Percentiles rank a stretch among this genome's conserved stretches.
Evolutionary conservation across 2,113 vertebrate genomes (phyloP).

Genomic region (Triplophysa rosa): DNA sequence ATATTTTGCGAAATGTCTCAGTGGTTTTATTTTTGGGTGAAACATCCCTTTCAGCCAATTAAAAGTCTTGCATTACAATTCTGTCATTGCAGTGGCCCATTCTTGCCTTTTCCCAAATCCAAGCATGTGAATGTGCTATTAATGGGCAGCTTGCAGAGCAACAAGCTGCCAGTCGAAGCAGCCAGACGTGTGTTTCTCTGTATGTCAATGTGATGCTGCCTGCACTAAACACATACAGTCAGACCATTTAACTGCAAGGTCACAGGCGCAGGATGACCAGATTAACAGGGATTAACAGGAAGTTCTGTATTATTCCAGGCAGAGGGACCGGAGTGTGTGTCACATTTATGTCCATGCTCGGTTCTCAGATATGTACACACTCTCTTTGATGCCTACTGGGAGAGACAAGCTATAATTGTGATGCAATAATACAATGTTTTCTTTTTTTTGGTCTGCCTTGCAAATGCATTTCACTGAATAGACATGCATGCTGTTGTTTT

Average conservation of each 20-base stretch:
- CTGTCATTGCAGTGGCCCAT: background rate
- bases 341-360: background rate
- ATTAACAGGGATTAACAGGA: slow-evolving; percentile 57
- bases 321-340: slow-evolving; percentile 18
- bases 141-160: slow-evolving; percentile 38
- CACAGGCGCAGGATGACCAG: slow-evolving; percentile 43
- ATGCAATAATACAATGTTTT: background rate
- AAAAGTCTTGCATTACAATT: background rate
- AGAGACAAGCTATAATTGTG: background rate
- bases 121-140: slow-evolving; percentile 25
- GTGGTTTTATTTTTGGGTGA: too few species aligned
- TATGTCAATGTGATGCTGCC: slow-evolving; percentile 26
- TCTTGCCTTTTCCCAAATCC: slow-evolving; percentile 24
- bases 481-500: too few species aligned
- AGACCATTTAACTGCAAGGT: slow-evolving; percentile 52
- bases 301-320: slow-evolving; percentile 40
- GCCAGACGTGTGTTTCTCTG: slow-evolving; percentile 27
- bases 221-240: slow-evolving; percentile 44
- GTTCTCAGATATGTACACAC: slow-evolving; percentile 19
- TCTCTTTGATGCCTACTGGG: background rate
- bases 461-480: too few species aligned
- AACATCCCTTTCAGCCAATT: background rate
- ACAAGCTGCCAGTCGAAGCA: slow-evolving; percentile 31
- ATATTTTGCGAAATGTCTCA: background rate
- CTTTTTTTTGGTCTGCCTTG: background rate